Conservation (phyloP, 2,113 vertebrate genomes). For the Cynopterus brachyotis region DNA sequence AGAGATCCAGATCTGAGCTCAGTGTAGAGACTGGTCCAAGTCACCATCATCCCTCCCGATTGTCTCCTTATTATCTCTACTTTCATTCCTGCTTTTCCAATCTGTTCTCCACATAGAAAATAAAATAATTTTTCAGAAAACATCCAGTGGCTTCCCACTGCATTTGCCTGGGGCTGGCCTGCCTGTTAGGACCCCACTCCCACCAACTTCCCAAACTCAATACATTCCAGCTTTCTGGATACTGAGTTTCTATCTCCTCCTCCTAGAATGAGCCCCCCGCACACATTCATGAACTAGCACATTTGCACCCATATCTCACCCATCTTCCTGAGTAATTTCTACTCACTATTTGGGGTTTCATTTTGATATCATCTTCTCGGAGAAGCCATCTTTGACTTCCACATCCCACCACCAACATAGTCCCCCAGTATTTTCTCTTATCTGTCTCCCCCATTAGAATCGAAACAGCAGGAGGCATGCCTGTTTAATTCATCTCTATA, state of each 20-base stretch:
- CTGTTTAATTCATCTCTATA: neutral
- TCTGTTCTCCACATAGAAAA: neutral
- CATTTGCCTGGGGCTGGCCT: neutral
- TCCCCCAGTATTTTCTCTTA: neutral
- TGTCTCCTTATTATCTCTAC: neutral
- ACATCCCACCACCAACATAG: neutral
- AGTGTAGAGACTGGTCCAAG: neutral
- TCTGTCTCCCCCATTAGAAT: neutral
- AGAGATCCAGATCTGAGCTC: neutral
- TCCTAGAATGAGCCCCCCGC: neutral
- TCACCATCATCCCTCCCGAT: neutral
- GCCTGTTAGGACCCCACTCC: too few species aligned
- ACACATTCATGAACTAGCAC: neutral
- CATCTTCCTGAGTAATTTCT: neutral
- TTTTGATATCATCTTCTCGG: neutral
- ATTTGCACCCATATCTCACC: too few species aligned
- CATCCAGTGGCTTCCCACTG: neutral
- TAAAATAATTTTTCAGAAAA: neutral
- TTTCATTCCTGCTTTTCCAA: neutral
- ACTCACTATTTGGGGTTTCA: neutral
- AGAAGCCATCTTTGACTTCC: neutral
- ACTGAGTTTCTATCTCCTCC: neutral
- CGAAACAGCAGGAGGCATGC: neutral
- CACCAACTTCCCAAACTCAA: neutral
- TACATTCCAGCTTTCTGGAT: neutral